Conservation (phyloP, 1,140 invertebrate genomes). For the Anastrepha ludens region DNA sequence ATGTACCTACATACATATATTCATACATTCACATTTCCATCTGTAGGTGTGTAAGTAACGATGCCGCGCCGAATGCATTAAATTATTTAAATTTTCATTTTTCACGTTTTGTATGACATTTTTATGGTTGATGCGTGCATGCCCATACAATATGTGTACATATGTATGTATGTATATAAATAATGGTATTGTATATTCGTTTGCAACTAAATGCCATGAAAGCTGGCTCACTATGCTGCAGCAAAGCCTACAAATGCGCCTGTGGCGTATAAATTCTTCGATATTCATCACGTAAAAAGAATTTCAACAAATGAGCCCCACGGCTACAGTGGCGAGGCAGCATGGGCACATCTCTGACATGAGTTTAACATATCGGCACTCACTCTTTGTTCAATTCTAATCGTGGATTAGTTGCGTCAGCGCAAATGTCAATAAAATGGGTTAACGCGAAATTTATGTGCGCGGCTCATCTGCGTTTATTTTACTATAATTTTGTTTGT, state of each 20-base stretch:
- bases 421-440: slow-evolving; percentile 40
- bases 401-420: slow-evolving; percentile 28
- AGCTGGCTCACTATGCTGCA: background rate
- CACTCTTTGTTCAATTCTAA: background rate
- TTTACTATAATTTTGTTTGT: background rate
- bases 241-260: slow-evolving; percentile 35
- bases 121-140: slow-evolving; percentile 29
- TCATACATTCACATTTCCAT: background rate
- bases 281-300: background rate
- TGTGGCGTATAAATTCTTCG: slow-evolving; percentile 43
- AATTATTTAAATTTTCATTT: slow-evolving; percentile 48
- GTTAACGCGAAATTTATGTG: slow-evolving; percentile 21
- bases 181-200: background rate
- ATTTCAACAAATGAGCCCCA: slow-evolving; percentile 28
- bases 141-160: background rate
- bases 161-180: background rate
- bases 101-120: slow-evolving; percentile 25
- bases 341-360: background rate
- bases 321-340: background rate
- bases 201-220: background rate
- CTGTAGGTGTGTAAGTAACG: too few relatives aligned
- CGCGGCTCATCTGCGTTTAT: slow-evolving; percentile 23
- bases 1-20: background rate
- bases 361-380: slow-evolving; percentile 2
- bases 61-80: background rate